Percentiles rank a stretch among this genome's conserved stretches.
phyloP scores from a whole-genome alignment of 92 coral and sea anemone genomes.

The Plumapathes pennacea region DNA sequence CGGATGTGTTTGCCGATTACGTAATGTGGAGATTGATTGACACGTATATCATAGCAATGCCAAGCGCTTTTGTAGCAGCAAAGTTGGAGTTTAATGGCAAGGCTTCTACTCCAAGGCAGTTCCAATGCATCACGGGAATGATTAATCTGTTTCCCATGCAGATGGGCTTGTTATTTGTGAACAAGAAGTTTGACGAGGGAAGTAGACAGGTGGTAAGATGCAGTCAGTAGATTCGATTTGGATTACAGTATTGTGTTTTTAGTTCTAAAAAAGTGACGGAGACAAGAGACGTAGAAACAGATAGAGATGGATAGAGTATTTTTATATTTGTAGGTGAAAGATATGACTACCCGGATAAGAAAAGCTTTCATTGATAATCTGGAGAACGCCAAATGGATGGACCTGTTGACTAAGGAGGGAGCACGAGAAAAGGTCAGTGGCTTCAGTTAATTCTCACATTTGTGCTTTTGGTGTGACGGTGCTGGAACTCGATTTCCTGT shows the following conservation, averaged over 20 bases:
- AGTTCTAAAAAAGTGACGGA: too few species aligned
- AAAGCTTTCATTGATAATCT: slow-evolving; percentile 49
- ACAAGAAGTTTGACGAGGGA: slow-evolving; percentile 57
- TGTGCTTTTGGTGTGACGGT: too few species aligned
- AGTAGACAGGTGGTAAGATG: slow-evolving; percentile 36
- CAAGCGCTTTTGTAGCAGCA: slow-evolving; percentile 23
- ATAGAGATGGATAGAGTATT: too few species aligned
- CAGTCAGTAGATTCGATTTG: too few species aligned
- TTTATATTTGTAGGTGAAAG: slow-evolving; percentile 69
- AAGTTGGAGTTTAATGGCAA: neutral
- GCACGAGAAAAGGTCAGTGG: slow-evolving; percentile 62
- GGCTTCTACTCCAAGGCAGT: slow-evolving; percentile 19
- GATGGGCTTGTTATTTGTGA: slow-evolving; percentile 51
- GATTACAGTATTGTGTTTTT: too few species aligned
- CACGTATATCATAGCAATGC: slow-evolving; percentile 14
- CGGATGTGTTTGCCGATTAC: slow-evolving; percentile 16
- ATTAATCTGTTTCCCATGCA: slow-evolving; percentile 10
- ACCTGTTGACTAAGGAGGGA: slow-evolving; percentile 16
- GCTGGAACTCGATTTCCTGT: too few species aligned
- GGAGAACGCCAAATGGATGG: slow-evolving; percentile 55
- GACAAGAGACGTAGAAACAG: too few species aligned
- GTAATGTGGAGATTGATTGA: slow-evolving; percentile 56
- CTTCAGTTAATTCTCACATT: too few species aligned
- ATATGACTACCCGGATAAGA: slow-evolving; percentile 51
- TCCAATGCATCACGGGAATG: slow-evolving; percentile 21